These are phyloP conservation scores for Melanotaenia nigrans DNA, from an alignment of 2,797 vertebrate genomes.

Conservation along the genomic window DNA sequence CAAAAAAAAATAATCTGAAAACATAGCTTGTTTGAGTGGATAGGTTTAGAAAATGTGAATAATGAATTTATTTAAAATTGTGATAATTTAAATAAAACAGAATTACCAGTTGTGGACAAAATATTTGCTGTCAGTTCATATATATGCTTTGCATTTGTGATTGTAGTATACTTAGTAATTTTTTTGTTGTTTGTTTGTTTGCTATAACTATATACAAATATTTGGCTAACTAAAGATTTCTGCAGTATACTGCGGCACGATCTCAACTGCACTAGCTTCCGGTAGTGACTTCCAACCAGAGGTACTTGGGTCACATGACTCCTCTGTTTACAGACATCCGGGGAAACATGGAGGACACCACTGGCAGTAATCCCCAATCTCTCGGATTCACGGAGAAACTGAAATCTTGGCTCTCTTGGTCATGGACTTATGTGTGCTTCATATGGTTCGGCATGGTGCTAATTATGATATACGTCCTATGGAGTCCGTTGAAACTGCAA, in stretches of 20 bases:
- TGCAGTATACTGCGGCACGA: too few relatives aligned
- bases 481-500: conserved; percentile 92
- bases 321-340: conserved; percentile 87
- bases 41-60: too few relatives aligned
- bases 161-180: too few relatives aligned
- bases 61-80: too few relatives aligned
- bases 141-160: too few relatives aligned
- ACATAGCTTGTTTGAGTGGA: too few relatives aligned
- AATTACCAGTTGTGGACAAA: too few relatives aligned
- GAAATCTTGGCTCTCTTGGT: conserved; percentile 88
- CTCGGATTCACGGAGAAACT: conserved; percentile 87
- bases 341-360: conserved; percentile 90
- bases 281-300: conserved; percentile 55
- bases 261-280: neutral
- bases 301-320: conserved; percentile 75
- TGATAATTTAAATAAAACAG: too few relatives aligned
- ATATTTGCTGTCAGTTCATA: too few relatives aligned
- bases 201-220: too few relatives aligned
- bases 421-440: conserved; percentile 88
- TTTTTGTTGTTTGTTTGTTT: too few relatives aligned
- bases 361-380: conserved; percentile 81
- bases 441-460: conserved; percentile 88
- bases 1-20: too few relatives aligned
- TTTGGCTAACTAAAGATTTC: neutral
- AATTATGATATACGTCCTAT: conserved; percentile 90